Evolutionary conservation across 2,888 invertebrate genomes (phyloP).

Genomic region (Tribolium freemani): DNA sequence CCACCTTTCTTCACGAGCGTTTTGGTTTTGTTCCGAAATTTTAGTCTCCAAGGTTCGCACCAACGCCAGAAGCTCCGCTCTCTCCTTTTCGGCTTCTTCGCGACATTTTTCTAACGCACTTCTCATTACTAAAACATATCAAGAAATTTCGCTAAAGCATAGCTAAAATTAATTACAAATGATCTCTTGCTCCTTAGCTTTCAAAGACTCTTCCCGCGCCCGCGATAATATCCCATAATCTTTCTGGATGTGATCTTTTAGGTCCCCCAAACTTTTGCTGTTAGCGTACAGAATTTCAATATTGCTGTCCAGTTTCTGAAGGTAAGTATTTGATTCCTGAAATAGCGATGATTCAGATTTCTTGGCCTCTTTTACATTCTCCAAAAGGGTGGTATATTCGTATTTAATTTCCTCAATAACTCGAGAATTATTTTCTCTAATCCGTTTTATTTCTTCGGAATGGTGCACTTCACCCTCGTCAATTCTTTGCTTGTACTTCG

Average conservation of each 20-base stretch:
- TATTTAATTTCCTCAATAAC: conserved; percentile 70
- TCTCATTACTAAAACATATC: conserved; percentile 69
- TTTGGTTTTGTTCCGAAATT: conserved; percentile 73
- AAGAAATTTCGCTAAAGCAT: neutral
- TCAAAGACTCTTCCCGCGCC: conserved; percentile 70
- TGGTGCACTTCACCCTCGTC: conserved; percentile 59
- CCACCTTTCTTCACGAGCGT: conserved; percentile 66
- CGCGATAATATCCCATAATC: conserved; percentile 68
- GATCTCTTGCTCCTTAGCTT: conserved; percentile 72
- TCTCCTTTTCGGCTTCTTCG: conserved; percentile 72
- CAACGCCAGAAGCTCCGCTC: conserved; percentile 70
- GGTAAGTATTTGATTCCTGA: conserved; percentile 70
- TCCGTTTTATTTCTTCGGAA: conserved; percentile 64
- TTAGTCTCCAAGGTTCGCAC: conserved; percentile 72
- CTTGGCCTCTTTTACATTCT: conserved; percentile 73
- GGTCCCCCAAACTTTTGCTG: conserved; percentile 67
- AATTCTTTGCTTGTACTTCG: conserved; percentile 61
- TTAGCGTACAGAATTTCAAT: conserved; percentile 70
- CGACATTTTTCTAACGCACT: conserved; percentile 72
- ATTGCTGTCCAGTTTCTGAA: conserved; percentile 69
- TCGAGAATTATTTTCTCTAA: conserved; percentile 71
- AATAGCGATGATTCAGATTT: conserved; percentile 70
- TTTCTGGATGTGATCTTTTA: conserved; percentile 69
- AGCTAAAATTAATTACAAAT: conserved; percentile 63
- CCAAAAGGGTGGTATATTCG: conserved; percentile 71